A percentile compares a stretch with the other conserved stretches of the same genome.
Conservation (phyloP, 2,797 vertebrate species). For the Dendrocincla fuliginosa region DNA sequence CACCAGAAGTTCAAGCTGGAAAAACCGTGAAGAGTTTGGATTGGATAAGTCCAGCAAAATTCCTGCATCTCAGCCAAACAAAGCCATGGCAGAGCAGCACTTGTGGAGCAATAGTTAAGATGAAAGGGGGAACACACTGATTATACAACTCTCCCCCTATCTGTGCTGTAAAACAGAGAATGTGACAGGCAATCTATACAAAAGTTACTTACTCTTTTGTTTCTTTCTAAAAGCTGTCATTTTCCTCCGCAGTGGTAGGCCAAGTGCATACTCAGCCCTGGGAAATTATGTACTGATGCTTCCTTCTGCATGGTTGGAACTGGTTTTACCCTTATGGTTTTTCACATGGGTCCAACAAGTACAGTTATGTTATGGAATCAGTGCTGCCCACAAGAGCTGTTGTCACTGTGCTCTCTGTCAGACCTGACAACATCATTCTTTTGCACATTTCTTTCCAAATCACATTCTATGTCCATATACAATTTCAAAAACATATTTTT, state of each 20-base stretch:
- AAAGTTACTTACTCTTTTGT: background rate
- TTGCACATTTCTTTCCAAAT: background rate
- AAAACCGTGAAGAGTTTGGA: background rate
- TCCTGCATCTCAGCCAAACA: background rate
- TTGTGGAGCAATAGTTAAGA: background rate
- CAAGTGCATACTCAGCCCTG: background rate
- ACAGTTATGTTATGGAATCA: background rate
- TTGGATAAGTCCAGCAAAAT: background rate
- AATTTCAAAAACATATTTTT: background rate
- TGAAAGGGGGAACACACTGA: background rate
- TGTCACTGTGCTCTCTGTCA: background rate
- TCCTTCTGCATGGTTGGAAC: background rate
- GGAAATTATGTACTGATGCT: background rate
- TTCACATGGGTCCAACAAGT: background rate
- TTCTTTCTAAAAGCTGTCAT: background rate
- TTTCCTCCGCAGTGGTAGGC: background rate
- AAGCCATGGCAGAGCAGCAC: background rate
- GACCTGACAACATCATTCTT: background rate
- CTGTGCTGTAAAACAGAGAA: background rate
- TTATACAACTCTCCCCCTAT: background rate
- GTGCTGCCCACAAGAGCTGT: background rate
- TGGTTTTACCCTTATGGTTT: rapidly evolving
- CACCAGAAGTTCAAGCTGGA: background rate
- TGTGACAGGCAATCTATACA: background rate
- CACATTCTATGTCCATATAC: background rate